Conservation (phyloP, 2,113 vertebrate genomes). For the Gambusia holbrooki region DNA sequence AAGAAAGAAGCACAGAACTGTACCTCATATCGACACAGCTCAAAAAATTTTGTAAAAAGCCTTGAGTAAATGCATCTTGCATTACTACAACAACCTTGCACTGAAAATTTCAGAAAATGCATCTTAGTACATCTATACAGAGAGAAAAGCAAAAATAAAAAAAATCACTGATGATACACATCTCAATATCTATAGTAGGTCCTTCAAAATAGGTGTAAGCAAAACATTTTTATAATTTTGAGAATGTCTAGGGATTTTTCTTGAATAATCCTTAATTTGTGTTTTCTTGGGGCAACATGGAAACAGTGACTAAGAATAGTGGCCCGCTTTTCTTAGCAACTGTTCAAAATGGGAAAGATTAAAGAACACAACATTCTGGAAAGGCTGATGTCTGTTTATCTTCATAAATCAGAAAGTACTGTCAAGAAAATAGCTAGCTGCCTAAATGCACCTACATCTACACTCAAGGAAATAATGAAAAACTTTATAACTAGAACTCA, state of each 20-base stretch:
- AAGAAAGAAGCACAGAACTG: conserved; percentile 62
- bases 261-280: too few species aligned
- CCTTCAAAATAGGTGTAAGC: too few species aligned
- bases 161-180: too few species aligned
- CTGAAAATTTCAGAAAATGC: background rate
- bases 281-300: too few species aligned
- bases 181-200: too few species aligned
- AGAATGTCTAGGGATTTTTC: too few species aligned
- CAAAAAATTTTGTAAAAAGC: background rate
- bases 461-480: background rate
- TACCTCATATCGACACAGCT: conserved; percentile 56
- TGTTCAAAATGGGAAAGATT: background rate
- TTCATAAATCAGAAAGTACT: background rate
- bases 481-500: too few species aligned
- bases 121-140: background rate
- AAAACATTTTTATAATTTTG: too few species aligned
- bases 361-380: too few species aligned
- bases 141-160: background rate
- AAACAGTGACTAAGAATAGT: too few species aligned
- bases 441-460: background rate
- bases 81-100: background rate
- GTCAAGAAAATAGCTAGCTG: background rate
- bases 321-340: background rate
- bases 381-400: background rate
- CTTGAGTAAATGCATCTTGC: background rate